Evolutionary conservation across 2,113 vertebrate genomes (phyloP), one percentile per base, ranked within the genome.

Genomic region (Lonchura striata): DNA sequence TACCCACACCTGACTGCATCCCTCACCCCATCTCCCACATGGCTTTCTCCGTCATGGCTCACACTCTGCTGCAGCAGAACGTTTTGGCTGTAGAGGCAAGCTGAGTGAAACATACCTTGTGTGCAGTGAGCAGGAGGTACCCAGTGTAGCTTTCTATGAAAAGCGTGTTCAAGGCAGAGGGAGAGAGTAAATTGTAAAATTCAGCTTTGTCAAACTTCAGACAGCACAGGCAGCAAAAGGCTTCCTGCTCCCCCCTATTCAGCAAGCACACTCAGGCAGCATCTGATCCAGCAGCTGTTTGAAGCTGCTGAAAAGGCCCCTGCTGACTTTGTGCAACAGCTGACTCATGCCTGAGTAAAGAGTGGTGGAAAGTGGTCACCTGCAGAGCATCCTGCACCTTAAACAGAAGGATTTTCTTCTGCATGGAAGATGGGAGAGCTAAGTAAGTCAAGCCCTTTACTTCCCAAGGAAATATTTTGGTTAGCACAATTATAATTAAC

Each of bases 31-130:
- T 60, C 24, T 65, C 65, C 28, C 8, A 35, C n/a, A 14, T 3
- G 0, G 11, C 37, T 84, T 64, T n/a, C 33, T 71, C 35, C 64
- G 28, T n/a, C 0, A 0, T 20, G 18, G 5, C 27, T 71, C 3
- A 6, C 66, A 49, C 16, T 39, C 2, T 0, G 33, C 46, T 49
- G 72, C 47, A 77, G 59, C 42, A 87, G 23, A 77, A 61, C 10
- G n/a, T 31, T 30, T 91, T 69, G 10, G 1, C 19, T n/a, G 14
- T 28, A 49, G 50, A 72, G 22, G 37, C 17, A 61, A 50, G 30
- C 10, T 1, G 5, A 69, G 27, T 30, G 33, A 86, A 89, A 61
- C 0, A 0, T 17, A 69, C 22, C 17, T 50, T 27, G 47, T 44
- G 41, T 0, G 0, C 15, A 47, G 11, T 33, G 50, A 79, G 44